Base-by-base conservation (phyloP, 2,888 invertebrate genomes). In the Xestia sexstrigata region DNA sequence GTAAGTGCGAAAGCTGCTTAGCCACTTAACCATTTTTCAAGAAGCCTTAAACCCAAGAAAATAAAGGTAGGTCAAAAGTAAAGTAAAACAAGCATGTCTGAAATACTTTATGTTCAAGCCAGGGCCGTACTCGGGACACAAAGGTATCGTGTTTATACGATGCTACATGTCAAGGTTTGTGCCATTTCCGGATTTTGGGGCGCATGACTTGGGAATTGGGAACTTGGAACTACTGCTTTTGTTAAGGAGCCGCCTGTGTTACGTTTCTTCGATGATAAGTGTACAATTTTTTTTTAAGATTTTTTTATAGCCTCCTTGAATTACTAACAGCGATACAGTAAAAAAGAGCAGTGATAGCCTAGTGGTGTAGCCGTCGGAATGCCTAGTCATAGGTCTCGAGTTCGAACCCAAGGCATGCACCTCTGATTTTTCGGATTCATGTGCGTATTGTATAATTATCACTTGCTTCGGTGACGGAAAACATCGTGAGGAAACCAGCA, bases 161-260 rank as follows among this genome's bases (percentile, higher is more conserved):
- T 47, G 23, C 39, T 60, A 35, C 30, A 60, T 63, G 73, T 78
- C 82, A 74, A 82, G 78, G 82, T 67, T 68, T 13, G 45, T 68
- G 58, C 58, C 47, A 39, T 65, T 72, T 67, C 39, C 78, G 52
- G 58, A 55, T 20, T 49, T 67, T n/a, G 17, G 45, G 26, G 26
- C 26, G 47, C 30, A 60, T 45, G 67, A 58, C 66, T 70, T 70
- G 35, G 15, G 42, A 9, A 26, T 70, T 70, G 26, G 20, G 42
- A 9, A 23, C 49, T 52, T 78, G 23, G 60, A 62, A 45, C n/a
- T n/a, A 20, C 49, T 42, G 39, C 47, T n/a, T 35, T 35, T 35
- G 7, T 58, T 58, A 7, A 35, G 0, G 11, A 45, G 23, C 23
- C 42, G 13, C n/a, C 13, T n/a, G 13, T 65, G 6, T 26, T 20